Base-by-base conservation (phyloP, 1,140 invertebrate genomes). In the Acromyrmex echinatior region DNA sequence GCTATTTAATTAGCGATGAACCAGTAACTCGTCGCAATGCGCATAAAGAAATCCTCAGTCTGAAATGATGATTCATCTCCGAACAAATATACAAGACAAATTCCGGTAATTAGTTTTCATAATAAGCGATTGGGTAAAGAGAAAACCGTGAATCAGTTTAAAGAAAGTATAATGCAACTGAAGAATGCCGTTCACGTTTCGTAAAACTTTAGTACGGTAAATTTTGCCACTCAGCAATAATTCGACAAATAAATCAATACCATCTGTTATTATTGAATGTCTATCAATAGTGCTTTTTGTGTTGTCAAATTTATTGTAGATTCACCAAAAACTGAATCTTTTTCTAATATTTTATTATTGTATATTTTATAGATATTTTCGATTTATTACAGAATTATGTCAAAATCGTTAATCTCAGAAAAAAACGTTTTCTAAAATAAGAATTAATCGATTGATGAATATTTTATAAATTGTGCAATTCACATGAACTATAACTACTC, bases 1-100 rank as follows among this genome's bases (percentile, higher is more conserved):
- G 66, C 78, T 90, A 90, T 90, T 90, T 90, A 90, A 90, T 90
- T 90, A 90, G 25, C 60, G 28, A 31, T 31, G 28, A 31, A 31
- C 28, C 28, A 76, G 73, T 51, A 21, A 79, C 73, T 68, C 63
- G 53, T 21, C 56, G 51, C 73, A 39, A 51, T 62, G 35, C 39
- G 53, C 21, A 58, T 45, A 84, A 84, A 84, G 56, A 25, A 84
- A 84, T 12, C 45, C 2, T 7, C 25, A 6, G 14, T 7, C 35
- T 45, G 16, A 51, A 45, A 9, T 56, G 68, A 28, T 45, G 77
- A 87, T 62, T 74, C 63, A 49, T 77, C 31, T 65, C 25, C 45
- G 70, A 63, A 21, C 62, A 86, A 79, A 86, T 84, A 74, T 58
- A 49, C 81, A 51, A 62, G 31, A 62, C 66, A 58, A 68, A 49